Evolutionary conservation across 2,888 invertebrate genomes (phyloP), one percentile per base, ranked within the genome.

Genomic region (Xestoiulus laeticollis): DNA sequence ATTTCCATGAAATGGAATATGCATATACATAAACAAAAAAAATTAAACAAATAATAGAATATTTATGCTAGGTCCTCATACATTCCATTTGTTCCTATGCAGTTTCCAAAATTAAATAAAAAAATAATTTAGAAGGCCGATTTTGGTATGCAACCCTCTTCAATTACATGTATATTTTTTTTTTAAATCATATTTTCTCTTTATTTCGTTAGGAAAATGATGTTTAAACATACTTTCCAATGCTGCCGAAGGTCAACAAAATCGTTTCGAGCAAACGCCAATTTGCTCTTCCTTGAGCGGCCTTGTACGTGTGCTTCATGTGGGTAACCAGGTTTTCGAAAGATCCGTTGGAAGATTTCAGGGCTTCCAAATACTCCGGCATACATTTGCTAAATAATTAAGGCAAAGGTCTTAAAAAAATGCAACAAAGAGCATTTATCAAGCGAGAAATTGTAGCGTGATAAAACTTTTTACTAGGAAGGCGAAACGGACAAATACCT

Each of bases 31-130:
- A n/a, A n/a, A n/a, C n/a, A n/a, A n/a, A n/a, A n/a, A n/a, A n/a
- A n/a, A n/a, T n/a, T n/a, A n/a, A n/a, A n/a, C n/a, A n/a, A n/a
- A n/a, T n/a, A n/a, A n/a, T n/a, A n/a, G n/a, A n/a, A n/a, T n/a
- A n/a, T n/a, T n/a, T n/a, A n/a, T n/a, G n/a, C n/a, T n/a, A n/a
- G n/a, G n/a, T n/a, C n/a, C n/a, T n/a, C n/a, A n/a, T n/a, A n/a
- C n/a, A n/a, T n/a, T n/a, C n/a, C n/a, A n/a, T n/a, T n/a, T n/a
- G n/a, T n/a, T n/a, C n/a, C n/a, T 87, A 91, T 91, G 30, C 90
- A 87, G 89, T 91, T 91, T 10, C 89, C 89, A 89, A 91, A 91
- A 10, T 90, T 91, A 85, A 92, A 90, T 1, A 91, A 91, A 38
- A 90, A 90, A 26, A 91, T 90, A 4, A 92, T 90, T 48, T 91